Evolutionary conservation across 2,797 vertebrate species (phyloP).

Genomic region (Chromis chromis): DNA sequence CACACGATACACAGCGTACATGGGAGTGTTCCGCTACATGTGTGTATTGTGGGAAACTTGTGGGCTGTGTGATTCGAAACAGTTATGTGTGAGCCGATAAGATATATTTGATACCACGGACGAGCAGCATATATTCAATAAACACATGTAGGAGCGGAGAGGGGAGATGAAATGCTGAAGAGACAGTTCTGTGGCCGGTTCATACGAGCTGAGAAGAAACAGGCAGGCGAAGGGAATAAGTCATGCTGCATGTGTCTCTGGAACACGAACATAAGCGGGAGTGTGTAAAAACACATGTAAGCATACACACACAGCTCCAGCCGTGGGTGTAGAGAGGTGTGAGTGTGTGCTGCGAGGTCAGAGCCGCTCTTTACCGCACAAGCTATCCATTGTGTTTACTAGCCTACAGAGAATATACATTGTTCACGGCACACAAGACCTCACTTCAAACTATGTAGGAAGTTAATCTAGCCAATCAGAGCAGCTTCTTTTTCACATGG

Average conservation of each 20-base stretch:
- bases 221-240: slow-evolving; percentile 20
- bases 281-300: slow-evolving; percentile 30
- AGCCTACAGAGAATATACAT: slow-evolving; percentile 49
- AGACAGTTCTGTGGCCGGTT: slow-evolving; percentile 1
- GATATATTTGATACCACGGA: slow-evolving; percentile 25
- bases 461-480: slow-evolving; percentile 56
- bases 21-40: slow-evolving; percentile 4
- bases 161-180: slow-evolving; percentile 4
- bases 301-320: slow-evolving; percentile 14
- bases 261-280: slow-evolving; percentile 10
- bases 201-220: slow-evolving; percentile 4
- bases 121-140: slow-evolving; percentile 7
- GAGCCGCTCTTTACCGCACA: slow-evolving; percentile 43
- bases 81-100: slow-evolving; percentile 8
- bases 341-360: slow-evolving; percentile 27
- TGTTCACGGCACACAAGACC: slow-evolving; percentile 56
- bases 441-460: slow-evolving; percentile 45
- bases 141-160: slow-evolving; percentile 21
- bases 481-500: slow-evolving; percentile 42
- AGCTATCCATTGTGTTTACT: slow-evolving; percentile 58
- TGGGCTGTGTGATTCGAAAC: slow-evolving; percentile 39
- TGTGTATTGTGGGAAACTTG: slow-evolving; percentile 43
- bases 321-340: slow-evolving; percentile 33
- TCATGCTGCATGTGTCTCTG: slow-evolving; percentile 20
- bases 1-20: not conserved